Percentiles rank a stretch among this genome's conserved stretches.
Conservation (phyloP, 1,140 invertebrate genomes). For the fruit fly (Drosophila melanogaster) region DNA sequence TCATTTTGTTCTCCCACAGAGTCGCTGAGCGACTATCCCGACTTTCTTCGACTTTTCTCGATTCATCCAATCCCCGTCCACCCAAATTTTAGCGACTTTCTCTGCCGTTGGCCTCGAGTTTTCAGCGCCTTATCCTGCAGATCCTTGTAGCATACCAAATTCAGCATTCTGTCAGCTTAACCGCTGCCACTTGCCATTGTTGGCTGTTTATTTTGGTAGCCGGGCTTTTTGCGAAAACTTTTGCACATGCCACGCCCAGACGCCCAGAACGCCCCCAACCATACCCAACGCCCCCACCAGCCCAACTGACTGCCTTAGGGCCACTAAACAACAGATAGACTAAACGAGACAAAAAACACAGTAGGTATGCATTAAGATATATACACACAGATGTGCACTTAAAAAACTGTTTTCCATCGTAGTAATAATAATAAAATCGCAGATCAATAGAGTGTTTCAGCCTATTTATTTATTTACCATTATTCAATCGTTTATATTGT, state of each 20-base stretch:
- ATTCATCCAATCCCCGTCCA: too few species aligned
- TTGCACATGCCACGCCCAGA: slow-evolving; percentile 66
- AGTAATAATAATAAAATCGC: too few species aligned
- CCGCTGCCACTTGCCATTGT: slow-evolving; percentile 77
- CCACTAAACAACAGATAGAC: slow-evolving; percentile 66
- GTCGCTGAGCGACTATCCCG: slow-evolving; percentile 43
- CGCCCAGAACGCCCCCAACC: background rate
- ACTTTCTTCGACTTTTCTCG: slow-evolving; percentile 9
- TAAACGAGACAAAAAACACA: slow-evolving; percentile 23
- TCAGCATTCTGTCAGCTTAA: slow-evolving; percentile 67
- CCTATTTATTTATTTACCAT: too few species aligned
- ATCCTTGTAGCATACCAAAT: slow-evolving; percentile 14
- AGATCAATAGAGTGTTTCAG: background rate
- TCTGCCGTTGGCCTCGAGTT: slow-evolving; percentile 66
- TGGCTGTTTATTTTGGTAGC: slow-evolving; percentile 72
- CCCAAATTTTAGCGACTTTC: background rate
- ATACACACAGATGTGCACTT: slow-evolving; percentile 9
- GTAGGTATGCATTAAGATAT: slow-evolving; percentile 17
- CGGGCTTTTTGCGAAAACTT: slow-evolving; percentile 51
- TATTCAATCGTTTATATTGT: too few species aligned
- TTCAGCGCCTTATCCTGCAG: slow-evolving; percentile 71
- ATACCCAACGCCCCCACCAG: background rate
- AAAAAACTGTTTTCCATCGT: background rate
- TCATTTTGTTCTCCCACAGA: slow-evolving; percentile 56
- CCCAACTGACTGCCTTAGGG: slow-evolving; percentile 29